Base-by-base conservation (phyloP, 2,797 vertebrate genomes). In the Eremophila alpestris region DNA sequence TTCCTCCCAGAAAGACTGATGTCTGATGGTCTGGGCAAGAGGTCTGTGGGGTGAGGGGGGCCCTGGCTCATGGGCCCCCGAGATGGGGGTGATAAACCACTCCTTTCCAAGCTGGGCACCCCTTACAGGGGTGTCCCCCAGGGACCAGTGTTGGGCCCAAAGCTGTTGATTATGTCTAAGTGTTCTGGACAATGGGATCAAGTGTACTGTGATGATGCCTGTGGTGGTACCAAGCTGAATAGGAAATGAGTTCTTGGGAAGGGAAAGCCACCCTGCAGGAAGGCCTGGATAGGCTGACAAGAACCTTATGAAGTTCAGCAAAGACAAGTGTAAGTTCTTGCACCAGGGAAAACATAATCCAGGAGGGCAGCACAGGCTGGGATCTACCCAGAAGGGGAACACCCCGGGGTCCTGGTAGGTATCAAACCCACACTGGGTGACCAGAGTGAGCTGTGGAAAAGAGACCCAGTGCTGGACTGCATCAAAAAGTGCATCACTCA, bases 151-250 rank as follows among this genome's bases (percentile, higher is more conserved):
- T 4, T 65, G 13, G 13, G n/a, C n/a, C 23, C 32, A 58, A 45
- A 51, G 4, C 9, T 38, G 16, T 12, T 58, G 5, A 24, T 43
- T 43, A 3, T 23, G 26, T 29, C 22, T 21, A 18, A n/a, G 23
- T 20, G 32, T 24, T n/a, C 16, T 24, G n/a, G 32, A 11, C 16
- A 27, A 7, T 20, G 23, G 16, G 7, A 49, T 51, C 16, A 51
- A 29, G 20, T 23, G 30, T 29, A n/a, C 32, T 0, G 0, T 24
- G 36, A 19, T 38, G 23, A 24, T 29, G 9, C 7, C 38, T 13
- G 4, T 43, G 27, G 32, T 16, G 58, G 17, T 5, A 29, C 45
- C 23, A 38, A 51, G 38, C 11, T 45, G 45, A 29, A 16, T n/a
- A 51, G 16, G 23, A 56, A 58, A 38, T 6, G 38, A 7, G 8